Evolutionary conservation across 2,113 vertebrate genomes (phyloP).

Genomic region (Eublepharis macularius): DNA sequence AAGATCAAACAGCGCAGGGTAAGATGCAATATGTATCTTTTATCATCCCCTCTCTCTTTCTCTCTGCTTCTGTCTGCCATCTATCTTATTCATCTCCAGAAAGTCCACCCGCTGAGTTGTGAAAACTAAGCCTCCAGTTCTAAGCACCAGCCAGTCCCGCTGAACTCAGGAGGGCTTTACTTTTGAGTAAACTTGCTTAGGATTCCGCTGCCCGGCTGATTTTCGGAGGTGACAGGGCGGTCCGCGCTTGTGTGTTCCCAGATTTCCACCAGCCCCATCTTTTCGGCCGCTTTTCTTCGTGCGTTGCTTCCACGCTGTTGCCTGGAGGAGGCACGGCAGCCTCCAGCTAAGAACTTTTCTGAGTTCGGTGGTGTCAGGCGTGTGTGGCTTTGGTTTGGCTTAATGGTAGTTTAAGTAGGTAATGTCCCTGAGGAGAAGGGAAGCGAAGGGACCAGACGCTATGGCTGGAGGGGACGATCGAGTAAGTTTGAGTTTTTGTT

Average conservation of each 20-base stretch:
- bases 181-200: neutral
- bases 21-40: slow-evolving; percentile 66
- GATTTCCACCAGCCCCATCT: neutral
- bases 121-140: neutral
- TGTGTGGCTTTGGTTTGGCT: neutral
- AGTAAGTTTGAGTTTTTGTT: slow-evolving; percentile 35
- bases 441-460: neutral
- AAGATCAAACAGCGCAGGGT: slow-evolving; percentile 96
- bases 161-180: slow-evolving; percentile 1
- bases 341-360: slow-evolving; percentile 48
- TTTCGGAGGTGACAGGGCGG: slow-evolving; percentile 32
- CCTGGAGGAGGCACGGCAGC: slow-evolving; percentile 36
- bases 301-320: neutral
- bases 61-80: neutral
- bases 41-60: neutral
- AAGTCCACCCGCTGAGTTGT: slow-evolving; percentile 26
- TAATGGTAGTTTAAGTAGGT: neutral
- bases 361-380: neutral
- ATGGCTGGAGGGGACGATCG: neutral
- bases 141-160: neutral
- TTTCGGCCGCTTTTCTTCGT: neutral
- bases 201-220: neutral
- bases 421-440: neutral
- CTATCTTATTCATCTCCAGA: slow-evolving; percentile 29
- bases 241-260: slow-evolving; percentile 12